These are phyloP conservation scores for Sphaerophoria rueppellii DNA, from an alignment of 2,888 invertebrate genomes.

Conservation along the genomic window DNA sequence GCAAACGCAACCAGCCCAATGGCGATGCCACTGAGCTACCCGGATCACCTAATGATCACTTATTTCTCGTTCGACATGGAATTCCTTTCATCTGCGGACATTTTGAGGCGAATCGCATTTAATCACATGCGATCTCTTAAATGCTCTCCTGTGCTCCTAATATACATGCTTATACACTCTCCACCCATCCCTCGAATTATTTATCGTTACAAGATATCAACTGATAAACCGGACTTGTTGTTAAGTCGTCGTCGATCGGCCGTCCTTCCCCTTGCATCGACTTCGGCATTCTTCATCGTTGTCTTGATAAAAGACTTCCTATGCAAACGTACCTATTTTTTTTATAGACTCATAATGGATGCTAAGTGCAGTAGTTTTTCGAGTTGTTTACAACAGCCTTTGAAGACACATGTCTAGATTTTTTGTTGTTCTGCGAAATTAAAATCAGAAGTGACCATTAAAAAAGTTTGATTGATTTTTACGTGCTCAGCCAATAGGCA, in stretches of 20 bases:
- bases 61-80: slow-evolving; percentile 78
- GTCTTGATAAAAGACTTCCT: too few species aligned
- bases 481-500: too few species aligned
- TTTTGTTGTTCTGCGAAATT: too few species aligned
- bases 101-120: slow-evolving; percentile 73
- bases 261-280: too few species aligned
- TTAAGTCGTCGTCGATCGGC: not conserved
- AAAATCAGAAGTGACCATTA: too few species aligned
- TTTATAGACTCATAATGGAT: too few species aligned
- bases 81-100: slow-evolving; percentile 78
- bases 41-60: slow-evolving; percentile 77
- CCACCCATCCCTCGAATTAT: slow-evolving; percentile 57
- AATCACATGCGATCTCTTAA: slow-evolving; percentile 71
- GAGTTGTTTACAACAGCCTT: too few species aligned
- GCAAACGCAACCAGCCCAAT: slow-evolving; percentile 45
- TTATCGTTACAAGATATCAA: slow-evolving; percentile 63
- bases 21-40: slow-evolving; percentile 72
- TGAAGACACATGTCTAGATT: too few species aligned
- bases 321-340: too few species aligned
- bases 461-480: too few species aligned
- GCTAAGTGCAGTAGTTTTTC: too few species aligned
- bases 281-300: too few species aligned
- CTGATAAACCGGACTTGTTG: slow-evolving; percentile 50
- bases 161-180: slow-evolving; percentile 9
- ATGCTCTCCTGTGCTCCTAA: slow-evolving; percentile 60